A percentile compares a stretch with the other conserved stretches of the same genome.
These are phyloP conservation scores for Temnothorax nylanderi DNA, from an alignment of 1,140 invertebrate genomes.

Conservation along the genomic window DNA sequence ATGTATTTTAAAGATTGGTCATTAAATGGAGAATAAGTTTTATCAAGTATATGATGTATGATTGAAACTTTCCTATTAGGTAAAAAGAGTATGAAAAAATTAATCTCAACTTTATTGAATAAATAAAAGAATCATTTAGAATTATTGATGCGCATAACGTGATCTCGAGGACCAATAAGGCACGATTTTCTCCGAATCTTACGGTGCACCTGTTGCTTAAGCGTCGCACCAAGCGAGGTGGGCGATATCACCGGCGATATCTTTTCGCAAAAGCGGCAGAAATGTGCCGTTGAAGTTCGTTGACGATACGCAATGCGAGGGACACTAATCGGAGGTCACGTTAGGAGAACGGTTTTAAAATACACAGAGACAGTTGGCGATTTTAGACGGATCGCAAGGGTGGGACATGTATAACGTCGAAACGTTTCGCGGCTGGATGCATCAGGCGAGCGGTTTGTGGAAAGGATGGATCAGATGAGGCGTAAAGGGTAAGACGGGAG, in stretches of 20 bases:
- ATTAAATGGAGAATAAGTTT: not conserved
- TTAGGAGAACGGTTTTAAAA: constrained; percentile 20
- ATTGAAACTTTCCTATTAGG: not conserved
- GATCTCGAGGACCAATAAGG: constrained; percentile 40
- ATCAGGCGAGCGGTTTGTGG: constrained; percentile 28
- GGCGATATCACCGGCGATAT: constrained; percentile 24
- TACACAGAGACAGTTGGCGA: not conserved
- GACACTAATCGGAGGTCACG: not conserved
- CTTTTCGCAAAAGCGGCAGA: not conserved
- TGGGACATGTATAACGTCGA: constrained; percentile 19
- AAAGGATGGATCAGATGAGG: constrained; percentile 26
- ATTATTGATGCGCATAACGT: constrained; percentile 17
- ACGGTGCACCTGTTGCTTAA: constrained; percentile 69
- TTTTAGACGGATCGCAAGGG: not conserved
- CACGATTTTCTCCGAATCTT: constrained; percentile 9
- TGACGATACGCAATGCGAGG: not conserved
- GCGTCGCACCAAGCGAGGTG: constrained; percentile 18
- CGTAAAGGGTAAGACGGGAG: not conserved
- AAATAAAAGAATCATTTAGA: not conserved
- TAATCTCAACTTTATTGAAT: constrained; percentile 6
- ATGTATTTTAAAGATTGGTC: not conserved
- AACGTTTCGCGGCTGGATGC: constrained; percentile 67
- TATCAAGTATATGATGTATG: not conserved
- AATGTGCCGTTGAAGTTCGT: not conserved
- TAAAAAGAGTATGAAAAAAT: not conserved